phyloP scores from a whole-genome alignment of 2,113 vertebrate genomes.

The Lasiurus borealis region DNA sequence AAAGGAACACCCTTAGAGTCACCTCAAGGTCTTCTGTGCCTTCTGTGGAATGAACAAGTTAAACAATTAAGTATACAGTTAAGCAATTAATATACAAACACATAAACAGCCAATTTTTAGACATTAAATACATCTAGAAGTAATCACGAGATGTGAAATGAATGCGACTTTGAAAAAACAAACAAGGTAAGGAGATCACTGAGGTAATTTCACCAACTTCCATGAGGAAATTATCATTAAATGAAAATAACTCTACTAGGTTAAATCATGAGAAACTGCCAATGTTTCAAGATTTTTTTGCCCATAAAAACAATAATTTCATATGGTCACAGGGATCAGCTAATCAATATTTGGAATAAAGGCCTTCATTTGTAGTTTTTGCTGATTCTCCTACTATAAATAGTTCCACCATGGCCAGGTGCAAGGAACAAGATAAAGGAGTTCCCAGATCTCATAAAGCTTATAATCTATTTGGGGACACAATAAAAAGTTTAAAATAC shows the following conservation, averaged over 20 bases:
- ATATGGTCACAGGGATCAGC: neutral
- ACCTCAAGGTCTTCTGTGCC: neutral
- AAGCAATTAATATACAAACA: neutral
- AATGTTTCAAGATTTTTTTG: neutral
- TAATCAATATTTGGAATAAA: neutral
- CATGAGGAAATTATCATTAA: neutral
- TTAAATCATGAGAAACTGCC: neutral
- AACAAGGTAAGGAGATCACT: neutral
- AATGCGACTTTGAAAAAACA: neutral
- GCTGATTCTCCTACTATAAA: neutral
- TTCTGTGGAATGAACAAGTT: neutral
- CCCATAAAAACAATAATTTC: neutral
- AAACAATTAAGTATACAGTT: neutral
- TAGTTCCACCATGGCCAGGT: neutral
- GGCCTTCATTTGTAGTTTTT: neutral
- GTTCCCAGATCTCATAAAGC: neutral
- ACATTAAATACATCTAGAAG: constrained; percentile 6
- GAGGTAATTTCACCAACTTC: neutral
- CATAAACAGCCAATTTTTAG: neutral
- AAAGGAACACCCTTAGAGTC: neutral
- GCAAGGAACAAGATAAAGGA: constrained; percentile 5
- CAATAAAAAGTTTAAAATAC: neutral
- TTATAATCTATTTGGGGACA: neutral
- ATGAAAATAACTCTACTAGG: neutral
- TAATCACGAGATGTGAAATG: neutral